Evolutionary conservation across 2,888 invertebrate species (phyloP), one percentile per base, ranked within the genome.

Genomic region (Ormyrus labotus): DNA sequence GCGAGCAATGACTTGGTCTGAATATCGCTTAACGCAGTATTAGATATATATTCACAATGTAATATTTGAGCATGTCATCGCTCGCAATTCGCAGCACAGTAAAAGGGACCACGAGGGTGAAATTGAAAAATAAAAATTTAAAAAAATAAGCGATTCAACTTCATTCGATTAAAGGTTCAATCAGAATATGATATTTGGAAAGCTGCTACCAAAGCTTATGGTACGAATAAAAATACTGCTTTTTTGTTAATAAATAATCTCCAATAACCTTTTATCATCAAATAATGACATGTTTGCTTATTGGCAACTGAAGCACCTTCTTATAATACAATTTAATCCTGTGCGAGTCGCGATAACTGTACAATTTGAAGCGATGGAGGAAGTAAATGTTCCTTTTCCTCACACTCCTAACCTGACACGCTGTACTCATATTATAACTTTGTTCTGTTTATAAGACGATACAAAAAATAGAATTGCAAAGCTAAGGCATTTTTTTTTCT

Each of bases 401-500:
- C 60, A 47, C 60, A 76, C 51, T 68, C 55, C 53, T 72, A 61
- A 77, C 65, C 47, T 78, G 73, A 70, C 81, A 78, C 61, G 60
- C 70, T 48, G 34, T 81, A 74, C 51, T 71, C 75, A 65, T 78
- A 63, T 75, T 67, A 69, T 64, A 76, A 64, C 6, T 47, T 78
- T 71, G 70, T 65, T 78, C 71, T 74, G 81, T 69, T 78, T 82
- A 83, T 76, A 80, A 82, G 81, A 80, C 68, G 76, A 84, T 85
- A 84, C 84, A 85, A 85, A 84, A 84, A 83, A 85, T 85, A 84
- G 72, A 85, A 84, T 82, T 83, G 84, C 83, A 84, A 85, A 84
- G 84, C 85, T 85, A 85, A 85, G 84, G 85, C 85, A 83, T 84
- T 83, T 78, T 82, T 68, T 77, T 68, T 50, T 71, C 48, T 34